Percentiles rank a stretch among this genome's conserved stretches.
These are phyloP conservation scores for Noctilio leporinus DNA, from an alignment of 2,113 vertebrate species.

Conservation along the genomic window DNA sequence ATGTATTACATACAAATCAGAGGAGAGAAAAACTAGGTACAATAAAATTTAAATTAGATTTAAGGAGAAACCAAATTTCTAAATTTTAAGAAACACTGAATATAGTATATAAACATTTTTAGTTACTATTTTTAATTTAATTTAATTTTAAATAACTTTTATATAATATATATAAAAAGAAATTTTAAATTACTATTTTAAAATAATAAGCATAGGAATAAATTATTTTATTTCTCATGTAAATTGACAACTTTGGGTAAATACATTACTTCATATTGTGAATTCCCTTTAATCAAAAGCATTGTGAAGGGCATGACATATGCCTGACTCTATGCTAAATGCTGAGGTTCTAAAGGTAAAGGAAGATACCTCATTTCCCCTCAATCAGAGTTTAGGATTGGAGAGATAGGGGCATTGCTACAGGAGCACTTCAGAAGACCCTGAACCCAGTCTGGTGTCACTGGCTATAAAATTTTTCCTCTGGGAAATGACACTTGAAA, in stretches of 20 bases:
- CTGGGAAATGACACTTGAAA: background rate
- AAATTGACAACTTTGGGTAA: background rate
- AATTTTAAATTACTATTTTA: background rate
- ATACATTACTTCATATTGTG: background rate
- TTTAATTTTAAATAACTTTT: too few species aligned
- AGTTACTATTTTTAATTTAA: background rate
- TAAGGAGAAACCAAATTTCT: background rate
- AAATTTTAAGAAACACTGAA: background rate
- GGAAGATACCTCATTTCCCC: background rate
- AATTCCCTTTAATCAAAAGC: background rate
- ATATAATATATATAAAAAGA: background rate
- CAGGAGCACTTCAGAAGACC: background rate
- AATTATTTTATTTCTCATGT: background rate
- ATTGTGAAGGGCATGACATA: background rate
- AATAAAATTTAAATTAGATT: background rate
- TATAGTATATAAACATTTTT: background rate
- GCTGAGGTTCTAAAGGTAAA: background rate
- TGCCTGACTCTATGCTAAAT: background rate
- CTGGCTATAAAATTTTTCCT: too few species aligned
- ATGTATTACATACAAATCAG: background rate
- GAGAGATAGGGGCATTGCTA: background rate
- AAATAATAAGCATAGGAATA: background rate
- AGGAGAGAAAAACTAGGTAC: background rate
- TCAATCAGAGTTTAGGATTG: background rate
- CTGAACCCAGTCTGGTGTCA: background rate